These are phyloP conservation scores for Pseudonaja textilis DNA, from an alignment of 2,113 vertebrate species.

Conservation along the genomic window DNA sequence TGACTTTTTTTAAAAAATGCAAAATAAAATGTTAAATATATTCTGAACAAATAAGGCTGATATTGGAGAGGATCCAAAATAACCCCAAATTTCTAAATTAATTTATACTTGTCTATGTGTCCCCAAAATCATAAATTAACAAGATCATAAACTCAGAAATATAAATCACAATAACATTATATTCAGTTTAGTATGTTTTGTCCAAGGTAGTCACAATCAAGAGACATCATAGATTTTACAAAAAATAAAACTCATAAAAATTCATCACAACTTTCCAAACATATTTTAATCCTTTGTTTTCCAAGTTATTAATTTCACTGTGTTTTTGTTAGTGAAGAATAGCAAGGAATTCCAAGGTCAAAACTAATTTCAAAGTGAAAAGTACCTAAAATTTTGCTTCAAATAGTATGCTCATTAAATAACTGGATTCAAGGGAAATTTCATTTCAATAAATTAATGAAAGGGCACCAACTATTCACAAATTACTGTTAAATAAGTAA, in stretches of 20 bases:
- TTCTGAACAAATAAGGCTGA: neutral
- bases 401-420: neutral
- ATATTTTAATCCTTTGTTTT: neutral
- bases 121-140: neutral
- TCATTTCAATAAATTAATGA: neutral
- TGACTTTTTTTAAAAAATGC: neutral
- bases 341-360: conserved; percentile 13
- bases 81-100: neutral
- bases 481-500: neutral
- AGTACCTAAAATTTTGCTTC: neutral
- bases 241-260: neutral
- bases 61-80: neutral
- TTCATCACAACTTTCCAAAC: neutral
- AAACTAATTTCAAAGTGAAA: neutral
- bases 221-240: neutral
- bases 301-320: neutral
- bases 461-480: neutral
- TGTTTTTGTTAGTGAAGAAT: conserved; percentile 23
- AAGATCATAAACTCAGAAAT: neutral
- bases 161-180: neutral
- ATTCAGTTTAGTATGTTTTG: conserved; percentile 6
- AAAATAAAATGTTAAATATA: neutral
- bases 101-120: neutral
- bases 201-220: neutral
- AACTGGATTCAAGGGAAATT: neutral